Conservation (phyloP, 2,113 vertebrate genomes). For the Tenrec ecaudatus region DNA sequence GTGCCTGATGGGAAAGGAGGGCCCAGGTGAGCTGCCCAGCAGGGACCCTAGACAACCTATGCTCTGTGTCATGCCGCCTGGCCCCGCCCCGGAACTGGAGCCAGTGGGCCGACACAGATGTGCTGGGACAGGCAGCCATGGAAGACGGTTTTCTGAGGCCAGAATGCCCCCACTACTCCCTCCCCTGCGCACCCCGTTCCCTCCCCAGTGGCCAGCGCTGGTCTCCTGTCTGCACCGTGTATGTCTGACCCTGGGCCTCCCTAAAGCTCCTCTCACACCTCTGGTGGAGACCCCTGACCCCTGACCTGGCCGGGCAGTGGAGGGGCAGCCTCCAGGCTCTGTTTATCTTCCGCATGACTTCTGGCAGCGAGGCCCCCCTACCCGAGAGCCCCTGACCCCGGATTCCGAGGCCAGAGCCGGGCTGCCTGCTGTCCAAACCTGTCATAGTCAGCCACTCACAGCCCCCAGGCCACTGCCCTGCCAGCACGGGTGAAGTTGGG, state of each 20-base stretch:
- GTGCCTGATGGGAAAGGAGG: too few species aligned
- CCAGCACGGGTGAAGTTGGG: too few species aligned
- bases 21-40: too few species aligned
- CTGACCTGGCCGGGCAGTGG: slow-evolving; percentile 34
- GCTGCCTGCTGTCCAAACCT: slow-evolving; percentile 45
- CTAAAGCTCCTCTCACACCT: slow-evolving; percentile 86
- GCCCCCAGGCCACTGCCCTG: too few species aligned
- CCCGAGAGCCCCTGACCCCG: slow-evolving; percentile 71
- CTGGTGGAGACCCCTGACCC: slow-evolving; percentile 81
- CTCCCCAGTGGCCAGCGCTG: not conserved
- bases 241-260: slow-evolving; percentile 83
- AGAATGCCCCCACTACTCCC: too few species aligned
- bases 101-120: too few species aligned
- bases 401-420: slow-evolving; percentile 43
- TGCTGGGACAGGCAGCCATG: too few species aligned
- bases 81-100: too few species aligned
- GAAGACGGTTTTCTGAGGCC: too few species aligned
- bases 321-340: slow-evolving; percentile 70
- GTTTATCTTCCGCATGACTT: slow-evolving; percentile 83
- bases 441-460: not conserved
- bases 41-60: too few species aligned
- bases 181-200: too few species aligned
- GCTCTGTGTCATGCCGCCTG: too few species aligned
- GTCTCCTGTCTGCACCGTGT: slow-evolving; percentile 64
- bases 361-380: slow-evolving; percentile 69